phyloP scores from a whole-genome alignment of 1,140 invertebrate species.

The Aphidius ervi region DNA sequence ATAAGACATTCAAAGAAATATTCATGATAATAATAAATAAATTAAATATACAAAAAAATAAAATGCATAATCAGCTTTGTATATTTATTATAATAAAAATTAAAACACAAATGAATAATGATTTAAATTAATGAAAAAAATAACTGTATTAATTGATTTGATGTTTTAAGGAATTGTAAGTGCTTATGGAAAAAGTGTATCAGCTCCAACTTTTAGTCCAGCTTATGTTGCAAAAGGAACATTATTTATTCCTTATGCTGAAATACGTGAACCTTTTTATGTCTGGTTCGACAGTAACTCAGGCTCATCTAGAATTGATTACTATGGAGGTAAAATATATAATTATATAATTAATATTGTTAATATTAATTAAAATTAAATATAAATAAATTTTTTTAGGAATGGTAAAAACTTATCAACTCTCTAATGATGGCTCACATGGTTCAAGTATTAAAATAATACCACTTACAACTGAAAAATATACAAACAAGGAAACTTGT shows the following conservation, averaged over 20 bases:
- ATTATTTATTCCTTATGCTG: slow-evolving; percentile 86
- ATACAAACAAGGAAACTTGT: slow-evolving; percentile 71
- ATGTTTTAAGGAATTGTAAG: slow-evolving; percentile 20
- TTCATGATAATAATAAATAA: no score
- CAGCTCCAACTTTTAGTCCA: slow-evolving; percentile 62
- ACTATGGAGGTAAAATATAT: slow-evolving; percentile 73
- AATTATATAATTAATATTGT: slow-evolving; percentile 9
- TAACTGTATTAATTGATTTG: neutral
- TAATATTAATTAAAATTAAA: neutral
- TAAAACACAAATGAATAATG: no score
- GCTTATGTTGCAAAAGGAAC: slow-evolving; percentile 72
- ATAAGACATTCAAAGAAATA: no score
- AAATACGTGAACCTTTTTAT: slow-evolving; percentile 83
- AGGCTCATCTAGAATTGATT: slow-evolving; percentile 84
- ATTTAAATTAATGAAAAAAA: slow-evolving; percentile 9
- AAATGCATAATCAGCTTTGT: no score
- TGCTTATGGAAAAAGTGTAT: slow-evolving; percentile 15
- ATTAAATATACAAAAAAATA: no score
- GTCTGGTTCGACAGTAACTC: slow-evolving; percentile 78
- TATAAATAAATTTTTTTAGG: slow-evolving; percentile 40
- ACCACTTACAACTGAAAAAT: slow-evolving; percentile 74
- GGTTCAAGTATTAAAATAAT: slow-evolving; percentile 81
- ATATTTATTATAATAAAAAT: no score
- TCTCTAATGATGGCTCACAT: slow-evolving; percentile 60
- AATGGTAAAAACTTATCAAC: slow-evolving; percentile 85